Base-by-base conservation (phyloP, 1,140 invertebrate genomes). In the Chrysoperla carnea region DNA sequence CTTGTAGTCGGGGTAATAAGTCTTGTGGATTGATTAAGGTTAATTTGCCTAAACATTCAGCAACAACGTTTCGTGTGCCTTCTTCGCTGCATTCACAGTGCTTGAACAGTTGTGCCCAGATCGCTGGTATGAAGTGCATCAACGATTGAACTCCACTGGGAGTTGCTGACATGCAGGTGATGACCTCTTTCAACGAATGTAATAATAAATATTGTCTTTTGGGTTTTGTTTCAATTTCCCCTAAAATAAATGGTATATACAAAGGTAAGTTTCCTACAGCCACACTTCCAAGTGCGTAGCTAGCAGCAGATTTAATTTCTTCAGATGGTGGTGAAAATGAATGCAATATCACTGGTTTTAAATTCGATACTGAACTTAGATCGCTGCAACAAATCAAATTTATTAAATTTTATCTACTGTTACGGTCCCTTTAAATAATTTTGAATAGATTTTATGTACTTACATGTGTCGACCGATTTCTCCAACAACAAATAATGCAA, bases 121-220 rank as follows among this genome's bases (percentile, higher is more conserved):
- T 92, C 37, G 83, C 80, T 50, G 84, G 80, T 50, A 93, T 84
- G 55, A 89, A 90, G 8, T 82, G 85, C 54, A 88, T 71, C 8
- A 94, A 59, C 39, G 80, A 75, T 42, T 83, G 73, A 0, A 92
- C 73, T 14, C 85, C 83, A 41, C 73, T 72, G 4, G 72, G 68
- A 46, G 80, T 82, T 37, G 73, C 70, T 0, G 87, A 89, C 51
- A 91, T 77, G 54, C 84, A 91, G 9, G 84, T 83, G 38, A 93
- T 93, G 15, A 93, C 87, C 72, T 98, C 95, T 72, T 97, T 96
- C 2, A 99, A 66, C 1, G 94, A 96, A 68, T 98, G 93, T 37
- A 99, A 62, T 12, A 99, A 67, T 17, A 99, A 69, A 65, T 99
- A 99, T 61, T 99, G 94, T 48, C 90, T 69, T 56, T 89, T 91